These are phyloP conservation scores for Chitala chitala DNA, from an alignment of 2,113 vertebrate species.

Conservation along the genomic window DNA sequence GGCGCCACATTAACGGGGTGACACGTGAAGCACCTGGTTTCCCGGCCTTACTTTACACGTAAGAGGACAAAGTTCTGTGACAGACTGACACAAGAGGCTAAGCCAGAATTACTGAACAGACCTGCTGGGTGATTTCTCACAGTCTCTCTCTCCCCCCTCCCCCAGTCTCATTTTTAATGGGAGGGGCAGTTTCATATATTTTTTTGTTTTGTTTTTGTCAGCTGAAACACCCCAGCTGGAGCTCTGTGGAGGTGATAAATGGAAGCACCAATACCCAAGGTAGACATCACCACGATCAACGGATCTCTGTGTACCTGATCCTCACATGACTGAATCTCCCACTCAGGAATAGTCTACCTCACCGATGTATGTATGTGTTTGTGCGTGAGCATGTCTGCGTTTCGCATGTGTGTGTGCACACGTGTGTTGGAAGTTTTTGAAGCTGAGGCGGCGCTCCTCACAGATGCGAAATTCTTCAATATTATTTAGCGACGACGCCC, in stretches of 20 bases:
- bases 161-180: conserved; percentile 20
- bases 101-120: conserved; percentile 10
- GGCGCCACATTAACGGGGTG: too few relatives aligned
- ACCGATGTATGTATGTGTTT: conserved; percentile 15
- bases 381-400: too few relatives aligned
- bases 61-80: too few relatives aligned
- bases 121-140: conserved; percentile 36
- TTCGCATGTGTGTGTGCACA: conserved; percentile 2
- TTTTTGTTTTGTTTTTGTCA: background rate
- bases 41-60: too few relatives aligned
- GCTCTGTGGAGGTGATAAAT: background rate
- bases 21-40: too few relatives aligned
- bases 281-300: too few relatives aligned
- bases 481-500: background rate
- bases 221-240: background rate
- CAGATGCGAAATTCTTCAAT: background rate
- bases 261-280: too few relatives aligned
- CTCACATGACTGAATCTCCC: too few relatives aligned
- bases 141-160: conserved; percentile 23
- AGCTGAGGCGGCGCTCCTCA: too few relatives aligned
- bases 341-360: too few relatives aligned
- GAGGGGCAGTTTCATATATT: conserved; percentile 9
- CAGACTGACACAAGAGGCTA: conserved; percentile 20
- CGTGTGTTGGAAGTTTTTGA: too few relatives aligned
- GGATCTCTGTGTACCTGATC: too few relatives aligned